Evolutionary conservation across 2,888 invertebrate species (phyloP).

Genomic region (Sminthurides aquaticus): DNA sequence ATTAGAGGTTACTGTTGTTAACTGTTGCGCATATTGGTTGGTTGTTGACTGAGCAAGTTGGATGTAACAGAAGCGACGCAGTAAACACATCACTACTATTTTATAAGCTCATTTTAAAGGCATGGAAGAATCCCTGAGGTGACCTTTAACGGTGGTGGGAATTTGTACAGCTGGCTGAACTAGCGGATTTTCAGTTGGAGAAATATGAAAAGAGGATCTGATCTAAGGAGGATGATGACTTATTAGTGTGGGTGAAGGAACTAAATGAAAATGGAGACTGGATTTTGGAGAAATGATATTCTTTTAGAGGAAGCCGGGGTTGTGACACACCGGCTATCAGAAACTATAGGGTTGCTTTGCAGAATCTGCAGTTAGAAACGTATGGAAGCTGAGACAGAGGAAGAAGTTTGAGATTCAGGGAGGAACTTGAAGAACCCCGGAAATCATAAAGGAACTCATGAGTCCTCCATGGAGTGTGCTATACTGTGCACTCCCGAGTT

Average conservation of each 20-base stretch:
- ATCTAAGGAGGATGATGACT: no score
- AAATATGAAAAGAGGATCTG: no score
- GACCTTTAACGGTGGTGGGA: neutral
- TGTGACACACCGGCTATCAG: neutral
- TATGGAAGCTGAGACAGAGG: neutral
- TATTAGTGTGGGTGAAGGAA: neutral
- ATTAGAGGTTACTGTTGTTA: no score
- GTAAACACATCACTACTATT: neutral
- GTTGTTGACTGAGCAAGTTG: no score
- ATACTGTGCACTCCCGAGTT: no score
- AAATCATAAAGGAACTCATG: neutral
- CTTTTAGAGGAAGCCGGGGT: neutral
- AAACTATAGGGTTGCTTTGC: no score
- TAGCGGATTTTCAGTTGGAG: no score
- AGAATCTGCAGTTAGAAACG: no score
- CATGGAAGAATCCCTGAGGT: neutral
- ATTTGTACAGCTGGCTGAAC: no score
- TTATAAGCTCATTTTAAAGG: neutral
- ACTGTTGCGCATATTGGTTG: no score
- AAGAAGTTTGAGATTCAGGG: neutral
- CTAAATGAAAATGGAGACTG: neutral
- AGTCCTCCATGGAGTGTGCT: neutral
- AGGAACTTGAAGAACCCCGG: neutral
- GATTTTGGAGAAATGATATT: neutral
- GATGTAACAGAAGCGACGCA: neutral